Base-by-base conservation (phyloP, 2,113 vertebrate species). In the Hippocampus zosterae region DNA sequence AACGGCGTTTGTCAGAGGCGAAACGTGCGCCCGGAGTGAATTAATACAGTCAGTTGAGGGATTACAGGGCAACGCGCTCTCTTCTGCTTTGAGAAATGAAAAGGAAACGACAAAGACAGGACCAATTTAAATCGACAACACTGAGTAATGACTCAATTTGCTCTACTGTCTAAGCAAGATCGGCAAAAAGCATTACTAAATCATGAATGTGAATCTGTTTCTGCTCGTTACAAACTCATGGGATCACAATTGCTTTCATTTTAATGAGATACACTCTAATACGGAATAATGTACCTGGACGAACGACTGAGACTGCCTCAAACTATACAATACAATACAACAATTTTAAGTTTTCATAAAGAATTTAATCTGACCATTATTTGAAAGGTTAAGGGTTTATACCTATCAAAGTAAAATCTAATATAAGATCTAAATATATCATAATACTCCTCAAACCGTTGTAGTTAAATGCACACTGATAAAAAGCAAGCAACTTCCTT, bases 61-160 rank as follows among this genome's bases (percentile, higher is more conserved):
- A 85, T 87, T 88, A 87, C 75, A 76, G 82, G 81, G 79, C 78
- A 84, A 70, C 65, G 5, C 69, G 75, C 76, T 80, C 83, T 62
- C 76, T 64, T 80, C 80, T 86, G 78, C 86, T 81, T 83, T 80
- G 83, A 73, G 79, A 86, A 86, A 89, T 80, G 87, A 90, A 84
- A 90, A 87, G 77, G 81, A 91, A 87, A 81, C 82, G 79, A 83
- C 80, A 23, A 75, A 88, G 91, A 89, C 85, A 84, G 72, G 77
- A 86, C 84, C 88, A 87, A 90, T 88, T 90, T 87, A 77, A 89
- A 87, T 84, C 79, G 82, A 89, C 87, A 86, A 84, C 84, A 78
- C 83, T 83, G 88, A 89, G 84, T 88, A 90, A 88, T 88, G 85
- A 88, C 83, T 88, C 87, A 88, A 88, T 88, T 87, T 88, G 84